These are phyloP conservation scores for Heliconius himera DNA, from an alignment of 1,140 invertebrate genomes.

Conservation along the genomic window DNA sequence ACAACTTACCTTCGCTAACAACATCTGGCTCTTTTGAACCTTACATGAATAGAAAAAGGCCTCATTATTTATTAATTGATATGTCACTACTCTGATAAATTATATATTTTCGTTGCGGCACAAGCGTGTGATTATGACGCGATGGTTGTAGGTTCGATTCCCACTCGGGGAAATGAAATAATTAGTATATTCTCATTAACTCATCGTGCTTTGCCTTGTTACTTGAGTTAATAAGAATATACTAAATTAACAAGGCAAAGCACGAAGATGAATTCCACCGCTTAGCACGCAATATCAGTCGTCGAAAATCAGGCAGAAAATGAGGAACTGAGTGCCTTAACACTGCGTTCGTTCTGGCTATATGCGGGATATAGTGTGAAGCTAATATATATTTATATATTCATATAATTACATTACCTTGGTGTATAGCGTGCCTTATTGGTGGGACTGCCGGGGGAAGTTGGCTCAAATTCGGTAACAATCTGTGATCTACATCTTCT, in stretches of 20 bases:
- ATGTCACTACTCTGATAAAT: not conserved
- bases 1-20: slow-evolving; percentile 22
- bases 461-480: slow-evolving; percentile 48
- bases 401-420: slow-evolving; percentile 48
- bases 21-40: slow-evolving; percentile 20
- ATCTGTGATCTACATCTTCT: slow-evolving; percentile 73
- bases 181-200: no score
- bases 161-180: no score
- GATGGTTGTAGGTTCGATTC: no score
- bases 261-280: no score
- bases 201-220: no score
- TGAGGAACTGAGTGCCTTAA: no score
- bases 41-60: slow-evolving; percentile 17
- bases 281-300: no score
- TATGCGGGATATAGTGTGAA: no score
- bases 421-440: slow-evolving; percentile 38
- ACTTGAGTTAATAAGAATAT: no score
- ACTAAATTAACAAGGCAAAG: not conserved
- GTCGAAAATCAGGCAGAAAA: no score
- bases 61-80: not conserved
- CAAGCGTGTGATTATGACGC: no score
- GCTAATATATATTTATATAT: not conserved
- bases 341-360: no score
- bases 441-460: slow-evolving; percentile 46
- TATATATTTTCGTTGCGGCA: not conserved